Evolutionary conservation across 2,113 vertebrate species (phyloP).

Genomic region (Scalopus aquaticus): DNA sequence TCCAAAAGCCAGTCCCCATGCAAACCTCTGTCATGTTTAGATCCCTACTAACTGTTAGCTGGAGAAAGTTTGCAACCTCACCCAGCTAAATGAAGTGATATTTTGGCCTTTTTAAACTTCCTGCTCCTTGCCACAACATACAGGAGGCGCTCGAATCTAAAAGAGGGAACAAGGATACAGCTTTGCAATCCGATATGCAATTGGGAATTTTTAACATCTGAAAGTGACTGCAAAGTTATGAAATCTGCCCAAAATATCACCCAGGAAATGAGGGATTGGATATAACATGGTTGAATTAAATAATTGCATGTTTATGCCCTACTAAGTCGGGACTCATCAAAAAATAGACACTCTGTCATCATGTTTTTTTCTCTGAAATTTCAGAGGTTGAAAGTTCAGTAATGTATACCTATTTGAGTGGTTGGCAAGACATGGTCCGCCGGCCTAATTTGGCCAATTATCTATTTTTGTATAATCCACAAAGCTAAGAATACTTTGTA

Average conservation of each 20-base stretch:
- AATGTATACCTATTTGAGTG: not conserved
- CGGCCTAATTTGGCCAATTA: not conserved
- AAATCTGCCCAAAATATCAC: not conserved
- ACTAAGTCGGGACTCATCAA: not conserved
- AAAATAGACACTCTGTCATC: not conserved
- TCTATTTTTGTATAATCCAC: not conserved
- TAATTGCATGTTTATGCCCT: not conserved
- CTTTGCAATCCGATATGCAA: not conserved
- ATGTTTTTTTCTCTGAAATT: not conserved
- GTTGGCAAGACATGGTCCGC: not conserved
- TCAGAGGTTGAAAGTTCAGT: not conserved
- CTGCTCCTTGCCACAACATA: not conserved
- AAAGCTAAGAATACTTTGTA: not conserved
- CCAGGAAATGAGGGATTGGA: not conserved
- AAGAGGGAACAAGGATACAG: not conserved
- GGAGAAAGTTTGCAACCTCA: not conserved
- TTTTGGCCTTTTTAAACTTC: not conserved
- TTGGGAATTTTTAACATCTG: not conserved
- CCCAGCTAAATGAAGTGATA: not conserved
- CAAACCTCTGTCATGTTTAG: accelerated
- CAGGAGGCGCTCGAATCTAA: not conserved
- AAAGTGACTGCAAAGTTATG: not conserved
- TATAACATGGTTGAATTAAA: not conserved
- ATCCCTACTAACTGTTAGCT: too few relatives aligned
- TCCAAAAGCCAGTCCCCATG: accelerated